A percentile compares a stretch with the other conserved stretches of the same genome.
These are phyloP conservation scores for Dryobates pubescens DNA, from an alignment of 2,797 vertebrate genomes.

Conservation along the genomic window DNA sequence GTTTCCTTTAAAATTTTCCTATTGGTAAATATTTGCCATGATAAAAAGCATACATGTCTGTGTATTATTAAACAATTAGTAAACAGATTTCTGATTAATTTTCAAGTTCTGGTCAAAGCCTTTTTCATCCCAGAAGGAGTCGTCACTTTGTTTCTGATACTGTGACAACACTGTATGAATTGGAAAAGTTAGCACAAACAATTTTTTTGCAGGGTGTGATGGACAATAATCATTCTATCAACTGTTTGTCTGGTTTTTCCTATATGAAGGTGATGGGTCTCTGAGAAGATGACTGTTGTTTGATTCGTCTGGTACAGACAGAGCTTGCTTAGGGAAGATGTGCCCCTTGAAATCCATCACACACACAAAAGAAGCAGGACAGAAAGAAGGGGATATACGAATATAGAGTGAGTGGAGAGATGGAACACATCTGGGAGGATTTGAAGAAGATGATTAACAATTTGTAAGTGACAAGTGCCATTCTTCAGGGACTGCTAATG, in stretches of 20 bases:
- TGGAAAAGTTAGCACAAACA: not conserved
- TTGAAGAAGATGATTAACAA: not conserved
- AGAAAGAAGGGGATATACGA: not conserved
- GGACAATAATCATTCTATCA: not conserved
- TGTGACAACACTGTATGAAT: not conserved
- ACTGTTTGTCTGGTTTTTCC: not conserved
- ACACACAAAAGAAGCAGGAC: not conserved
- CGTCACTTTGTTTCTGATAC: not conserved
- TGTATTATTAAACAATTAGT: not conserved
- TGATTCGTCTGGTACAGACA: not conserved
- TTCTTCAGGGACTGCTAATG: not conserved
- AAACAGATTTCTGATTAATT: conserved; percentile 22
- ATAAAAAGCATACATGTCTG: not conserved
- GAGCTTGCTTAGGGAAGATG: not conserved
- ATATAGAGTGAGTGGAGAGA: not conserved
- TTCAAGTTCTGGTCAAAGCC: not conserved
- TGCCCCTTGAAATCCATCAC: not conserved
- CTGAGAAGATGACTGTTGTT: not conserved
- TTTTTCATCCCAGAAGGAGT: not conserved
- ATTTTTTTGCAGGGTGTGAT: not conserved
- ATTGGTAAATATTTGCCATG: conserved; percentile 38
- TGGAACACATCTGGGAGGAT: not conserved
- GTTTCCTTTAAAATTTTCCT: not conserved
- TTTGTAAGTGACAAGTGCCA: too few relatives aligned
- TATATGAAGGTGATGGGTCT: not conserved